Evolutionary conservation across 2,797 vertebrate genomes (phyloP).

Genomic region (Karalla daura): DNA sequence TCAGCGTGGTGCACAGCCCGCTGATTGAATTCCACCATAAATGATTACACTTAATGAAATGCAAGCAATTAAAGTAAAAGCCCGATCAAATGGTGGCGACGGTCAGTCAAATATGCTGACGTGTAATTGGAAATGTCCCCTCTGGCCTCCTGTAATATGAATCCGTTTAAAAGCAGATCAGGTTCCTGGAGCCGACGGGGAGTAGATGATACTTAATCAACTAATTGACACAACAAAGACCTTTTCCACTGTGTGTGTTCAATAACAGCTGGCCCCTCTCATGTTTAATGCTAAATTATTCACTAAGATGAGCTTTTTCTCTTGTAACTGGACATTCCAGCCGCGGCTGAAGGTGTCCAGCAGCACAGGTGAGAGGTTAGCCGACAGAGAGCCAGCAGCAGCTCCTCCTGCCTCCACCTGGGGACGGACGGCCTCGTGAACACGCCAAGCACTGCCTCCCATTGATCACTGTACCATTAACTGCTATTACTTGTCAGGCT

Average conservation of each 20-base stretch:
- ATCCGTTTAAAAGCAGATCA: constrained; percentile 89
- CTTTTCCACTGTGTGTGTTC: constrained; percentile 80
- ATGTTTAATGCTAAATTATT: constrained; percentile 83
- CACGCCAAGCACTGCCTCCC: constrained; percentile 19
- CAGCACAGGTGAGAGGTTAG: constrained; percentile 49
- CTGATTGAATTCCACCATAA: constrained; percentile 86
- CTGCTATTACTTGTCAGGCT: constrained; percentile 65
- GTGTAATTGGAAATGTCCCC: constrained; percentile 92
- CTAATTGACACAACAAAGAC: constrained; percentile 94
- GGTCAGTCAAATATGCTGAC: constrained; percentile 88
- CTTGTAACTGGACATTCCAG: constrained; percentile 23
- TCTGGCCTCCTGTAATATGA: constrained; percentile 86
- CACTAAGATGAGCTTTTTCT: constrained; percentile 50
- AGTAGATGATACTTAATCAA: constrained; percentile 91
- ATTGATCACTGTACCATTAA: constrained; percentile 71
- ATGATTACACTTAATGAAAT: constrained; percentile 90
- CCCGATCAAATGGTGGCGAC: constrained; percentile 87
- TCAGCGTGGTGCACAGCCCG: constrained; percentile 69
- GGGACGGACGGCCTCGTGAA: constrained; percentile 16
- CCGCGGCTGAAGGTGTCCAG: constrained; percentile 12
- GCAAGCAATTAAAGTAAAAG: constrained; percentile 96
- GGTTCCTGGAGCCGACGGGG: constrained; percentile 85
- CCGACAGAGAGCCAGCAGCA: no score
- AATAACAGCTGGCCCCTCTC: constrained; percentile 80
- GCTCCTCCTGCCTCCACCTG: constrained; percentile 27